Base-by-base conservation (phyloP, 1,140 invertebrate genomes). In the Odontomachus brunneus region DNA sequence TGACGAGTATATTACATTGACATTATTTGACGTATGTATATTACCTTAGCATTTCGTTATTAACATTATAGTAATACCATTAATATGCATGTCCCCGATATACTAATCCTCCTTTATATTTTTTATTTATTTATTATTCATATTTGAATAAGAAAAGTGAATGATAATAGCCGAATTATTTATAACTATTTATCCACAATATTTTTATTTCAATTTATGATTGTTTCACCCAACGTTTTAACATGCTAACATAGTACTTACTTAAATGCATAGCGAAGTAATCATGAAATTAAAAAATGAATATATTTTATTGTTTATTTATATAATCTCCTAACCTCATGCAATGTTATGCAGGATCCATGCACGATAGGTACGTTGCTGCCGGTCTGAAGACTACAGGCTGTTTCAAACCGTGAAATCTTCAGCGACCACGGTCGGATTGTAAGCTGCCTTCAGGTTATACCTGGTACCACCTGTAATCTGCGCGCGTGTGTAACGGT, bases 391-490 rank as follows among this genome's bases (percentile, higher is more conserved):
- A 19, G 53, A 19, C 7, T 80, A 80, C 22, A 71, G 65, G 51
- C 2, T n/a, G 75, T 71, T 80, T 71, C 75, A 71, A 57, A 71
- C 0, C 17, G 7, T 0, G 22, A 9, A 44, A 44, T 7, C 9
- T 44, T 11, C 17, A 14, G 3, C 53, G 7, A 14, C 29, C 15
- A 7, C 2, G 14, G 22, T n/a, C 1, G 12, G 7, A 17, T 0
- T 12, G 0, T 15, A 22, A 65, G 22, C 14, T 26, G 11, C n/a
- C 19, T 4, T 22, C 26, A 7, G 14, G 22, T n/a, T 17, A 12
- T 33, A 44, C 51, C 86, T 83, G 88, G 84, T 89, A 87, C 88
- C 89, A 93, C 92, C 92, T 93, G 92, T 92, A 91, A 88, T 80
- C 81, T 85, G 82, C 55, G 44, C 53, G 76, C 49, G 74, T 55